Conservation (phyloP, 2,113 vertebrate species). For the Telmatochromis sp. region DNA sequence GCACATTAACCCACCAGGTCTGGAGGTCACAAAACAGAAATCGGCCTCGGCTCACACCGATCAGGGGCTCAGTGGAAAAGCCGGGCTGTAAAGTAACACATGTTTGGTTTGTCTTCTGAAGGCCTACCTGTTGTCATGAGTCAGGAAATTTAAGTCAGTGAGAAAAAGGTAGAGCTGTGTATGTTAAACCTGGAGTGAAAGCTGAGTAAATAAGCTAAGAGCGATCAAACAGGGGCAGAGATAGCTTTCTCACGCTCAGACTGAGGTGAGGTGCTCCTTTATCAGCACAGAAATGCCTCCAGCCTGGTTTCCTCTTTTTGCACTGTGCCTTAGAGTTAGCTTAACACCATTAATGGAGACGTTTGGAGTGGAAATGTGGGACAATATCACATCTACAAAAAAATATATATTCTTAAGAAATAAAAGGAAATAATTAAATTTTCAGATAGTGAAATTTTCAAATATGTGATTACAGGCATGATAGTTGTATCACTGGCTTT, state of each 20-base stretch:
- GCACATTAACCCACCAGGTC: background rate
- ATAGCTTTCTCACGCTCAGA: background rate
- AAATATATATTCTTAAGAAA: background rate
- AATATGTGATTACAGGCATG: background rate
- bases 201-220: background rate
- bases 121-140: background rate
- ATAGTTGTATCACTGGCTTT: background rate
- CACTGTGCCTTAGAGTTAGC: background rate
- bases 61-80: background rate
- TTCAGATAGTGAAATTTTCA: background rate
- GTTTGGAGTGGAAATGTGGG: background rate
- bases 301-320: background rate
- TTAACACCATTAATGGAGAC: background rate
- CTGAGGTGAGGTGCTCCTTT: background rate
- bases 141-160: background rate
- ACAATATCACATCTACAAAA: background rate
- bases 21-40: background rate
- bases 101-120: background rate
- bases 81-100: background rate
- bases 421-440: background rate
- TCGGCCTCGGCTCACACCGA: background rate
- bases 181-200: background rate
- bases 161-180: background rate
- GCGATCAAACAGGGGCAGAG: background rate
- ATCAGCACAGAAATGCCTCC: background rate